Conservation (phyloP, 2,797 vertebrate species). For the Peromyscus attwateri region DNA sequence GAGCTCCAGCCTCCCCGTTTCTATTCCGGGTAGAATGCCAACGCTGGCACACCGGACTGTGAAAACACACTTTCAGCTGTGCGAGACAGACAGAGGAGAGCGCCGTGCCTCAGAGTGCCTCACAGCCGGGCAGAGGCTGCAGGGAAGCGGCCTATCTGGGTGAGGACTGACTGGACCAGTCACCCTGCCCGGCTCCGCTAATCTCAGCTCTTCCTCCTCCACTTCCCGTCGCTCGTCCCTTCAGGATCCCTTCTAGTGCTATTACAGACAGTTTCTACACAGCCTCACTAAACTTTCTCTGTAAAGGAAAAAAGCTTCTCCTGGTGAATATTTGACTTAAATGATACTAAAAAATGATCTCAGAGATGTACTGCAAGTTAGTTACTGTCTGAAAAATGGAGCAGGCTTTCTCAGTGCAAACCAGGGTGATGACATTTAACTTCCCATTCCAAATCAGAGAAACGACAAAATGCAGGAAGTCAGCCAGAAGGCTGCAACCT, state of each 20-base stretch:
- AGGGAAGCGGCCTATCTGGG: neutral
- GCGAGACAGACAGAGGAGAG: slow-evolving; percentile 26
- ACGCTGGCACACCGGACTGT: neutral
- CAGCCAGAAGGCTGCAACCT: slow-evolving; percentile 30
- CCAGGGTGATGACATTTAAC: neutral
- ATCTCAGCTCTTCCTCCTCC: neutral
- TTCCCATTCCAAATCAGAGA: slow-evolving; percentile 53
- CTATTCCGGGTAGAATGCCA: slow-evolving; percentile 46
- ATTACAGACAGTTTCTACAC: neutral
- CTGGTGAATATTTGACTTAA: slow-evolving; percentile 44
- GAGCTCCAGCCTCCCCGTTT: neutral
- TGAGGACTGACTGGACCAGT: neutral
- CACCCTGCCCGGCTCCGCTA: neutral
- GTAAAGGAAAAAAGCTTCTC: slow-evolving; percentile 20
- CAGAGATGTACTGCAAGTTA: slow-evolving; percentile 52
- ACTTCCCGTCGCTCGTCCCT: slow-evolving; percentile 41
- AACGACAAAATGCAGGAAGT: slow-evolving; percentile 11
- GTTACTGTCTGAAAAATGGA: slow-evolving; percentile 54
- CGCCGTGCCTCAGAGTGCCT: neutral
- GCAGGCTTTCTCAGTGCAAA: slow-evolving; percentile 56
- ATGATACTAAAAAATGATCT: slow-evolving; percentile 28
- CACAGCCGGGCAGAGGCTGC: neutral
- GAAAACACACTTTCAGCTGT: slow-evolving; percentile 41
- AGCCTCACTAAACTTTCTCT: slow-evolving; percentile 12
- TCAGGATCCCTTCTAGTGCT: slow-evolving; percentile 2